Evolutionary conservation across 2,888 invertebrate species (phyloP), one percentile per base, ranked within the genome.

Genomic region (Drosophila eohydei): DNA sequence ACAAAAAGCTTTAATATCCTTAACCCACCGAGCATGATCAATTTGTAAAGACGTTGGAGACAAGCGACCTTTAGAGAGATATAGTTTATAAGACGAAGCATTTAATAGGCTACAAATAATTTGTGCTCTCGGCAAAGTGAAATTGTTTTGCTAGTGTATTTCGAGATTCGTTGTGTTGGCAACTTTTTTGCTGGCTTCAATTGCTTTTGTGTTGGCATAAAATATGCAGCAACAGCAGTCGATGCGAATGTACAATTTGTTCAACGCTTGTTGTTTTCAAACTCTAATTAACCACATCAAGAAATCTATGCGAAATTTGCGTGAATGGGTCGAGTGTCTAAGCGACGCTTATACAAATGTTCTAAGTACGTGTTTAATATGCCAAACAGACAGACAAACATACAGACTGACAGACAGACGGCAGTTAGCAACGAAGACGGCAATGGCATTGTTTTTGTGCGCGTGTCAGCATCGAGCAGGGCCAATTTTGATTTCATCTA

Each of bases 281-380:
- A 83, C 86, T 83, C 83, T 85, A 83, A 83, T 83, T 83, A 83
- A 83, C 83, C 88, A 86, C 83, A 83, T 88, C 86, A 78, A 84
- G 65, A 62, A 85, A 83, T 88, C 86, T 85, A 88, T 83, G 83
- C 57, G 32, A 80, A 83, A 75, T 78, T 88, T 80, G 86, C 86
- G 78, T 88, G 88, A 59, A 51, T 21, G 38, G 54, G 34, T 41
- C 43, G 56, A 41, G 32, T 78, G 48, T 55, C 77, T 41, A 58
- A 64, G 58, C 67, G 60, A 80, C 71, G 75, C 66, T 65, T 58
- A 71, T 78, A 88, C 71, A 88, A 83, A 83, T 88, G 83, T 50
- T 80, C 30, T 63, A 83, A 83, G 83, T 83, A 83, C 83, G 83
- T 83, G 88, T 83, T 83, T 88, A 86, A 80, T 71, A 80, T 80